Evolutionary conservation across 2,888 invertebrate genomes (phyloP).

Genomic region (Tineola bisselliella): DNA sequence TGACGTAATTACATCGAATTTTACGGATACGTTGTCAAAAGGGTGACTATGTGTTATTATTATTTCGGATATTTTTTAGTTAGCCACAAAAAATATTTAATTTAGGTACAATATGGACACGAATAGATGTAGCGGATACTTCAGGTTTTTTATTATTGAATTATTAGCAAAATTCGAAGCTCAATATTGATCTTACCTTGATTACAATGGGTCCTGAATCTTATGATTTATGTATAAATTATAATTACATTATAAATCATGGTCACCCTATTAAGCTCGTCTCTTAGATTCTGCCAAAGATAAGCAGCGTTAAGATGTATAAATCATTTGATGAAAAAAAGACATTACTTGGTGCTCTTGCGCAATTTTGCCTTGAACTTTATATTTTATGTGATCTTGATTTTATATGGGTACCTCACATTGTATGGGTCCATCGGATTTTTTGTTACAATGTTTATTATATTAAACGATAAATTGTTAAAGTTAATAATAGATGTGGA

Average conservation of each 20-base stretch:
- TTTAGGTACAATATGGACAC: too few species aligned
- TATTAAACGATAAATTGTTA: neutral
- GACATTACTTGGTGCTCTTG: conserved; percentile 8
- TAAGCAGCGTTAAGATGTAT: conserved; percentile 12
- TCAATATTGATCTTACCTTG: too few species aligned
- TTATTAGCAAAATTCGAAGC: too few species aligned
- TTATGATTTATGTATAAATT: too few species aligned
- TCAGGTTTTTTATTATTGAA: too few species aligned
- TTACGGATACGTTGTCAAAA: neutral
- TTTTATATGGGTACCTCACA: neutral
- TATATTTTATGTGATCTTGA: conserved; percentile 1
- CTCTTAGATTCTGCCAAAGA: conserved; percentile 1
- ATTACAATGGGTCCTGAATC: too few species aligned
- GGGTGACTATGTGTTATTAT: neutral
- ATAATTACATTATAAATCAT: neutral
- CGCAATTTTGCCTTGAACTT: conserved; percentile 9
- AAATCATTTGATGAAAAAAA: conserved; percentile 12
- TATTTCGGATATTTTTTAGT: neutral
- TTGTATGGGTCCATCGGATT: neutral
- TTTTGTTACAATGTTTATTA: conserved; percentile 4
- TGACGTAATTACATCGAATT: neutral
- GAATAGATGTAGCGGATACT: too few species aligned
- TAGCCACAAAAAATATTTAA: too few species aligned
- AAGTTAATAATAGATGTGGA: neutral
- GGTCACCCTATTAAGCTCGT: neutral